Conservation (phyloP, 2,888 invertebrate genomes). For the Diaperis boleti region DNA sequence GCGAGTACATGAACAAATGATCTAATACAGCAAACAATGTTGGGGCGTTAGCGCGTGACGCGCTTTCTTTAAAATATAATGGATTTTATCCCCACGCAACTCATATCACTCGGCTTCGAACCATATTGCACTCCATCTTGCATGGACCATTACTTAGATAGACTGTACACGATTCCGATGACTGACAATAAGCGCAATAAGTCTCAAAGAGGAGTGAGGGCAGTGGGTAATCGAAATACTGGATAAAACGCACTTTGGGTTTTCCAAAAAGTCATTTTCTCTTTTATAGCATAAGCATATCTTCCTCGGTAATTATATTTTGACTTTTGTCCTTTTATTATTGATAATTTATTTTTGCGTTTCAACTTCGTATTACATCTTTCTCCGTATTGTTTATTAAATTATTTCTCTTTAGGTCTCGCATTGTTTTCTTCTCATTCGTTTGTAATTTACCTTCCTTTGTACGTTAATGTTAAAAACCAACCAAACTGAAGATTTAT, state of each 20-base stretch:
- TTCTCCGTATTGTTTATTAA: no score
- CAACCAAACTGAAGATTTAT: no score
- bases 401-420: no score
- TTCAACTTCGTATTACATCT: no score
- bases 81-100: conserved; percentile 47
- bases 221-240: conserved; percentile 11
- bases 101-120: conserved; percentile 43
- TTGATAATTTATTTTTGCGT: no score
- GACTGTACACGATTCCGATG: conserved; percentile 42
- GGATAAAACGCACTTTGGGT: not conserved
- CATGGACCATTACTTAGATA: conserved; percentile 48
- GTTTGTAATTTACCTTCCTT: no score
- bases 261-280: no score
- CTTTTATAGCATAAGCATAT: no score
- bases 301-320: no score
- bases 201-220: conserved; percentile 1
- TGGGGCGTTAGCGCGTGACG: conserved; percentile 47
- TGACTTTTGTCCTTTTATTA: no score
- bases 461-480: no score
- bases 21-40: conserved; percentile 47
- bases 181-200: conserved; percentile 35
- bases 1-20: conserved; percentile 47
- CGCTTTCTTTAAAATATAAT: conserved; percentile 48
- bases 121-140: conserved; percentile 48
- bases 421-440: no score